These are phyloP conservation scores for Bombus waltoni DNA, from an alignment of 1,140 invertebrate genomes.

Conservation along the genomic window DNA sequence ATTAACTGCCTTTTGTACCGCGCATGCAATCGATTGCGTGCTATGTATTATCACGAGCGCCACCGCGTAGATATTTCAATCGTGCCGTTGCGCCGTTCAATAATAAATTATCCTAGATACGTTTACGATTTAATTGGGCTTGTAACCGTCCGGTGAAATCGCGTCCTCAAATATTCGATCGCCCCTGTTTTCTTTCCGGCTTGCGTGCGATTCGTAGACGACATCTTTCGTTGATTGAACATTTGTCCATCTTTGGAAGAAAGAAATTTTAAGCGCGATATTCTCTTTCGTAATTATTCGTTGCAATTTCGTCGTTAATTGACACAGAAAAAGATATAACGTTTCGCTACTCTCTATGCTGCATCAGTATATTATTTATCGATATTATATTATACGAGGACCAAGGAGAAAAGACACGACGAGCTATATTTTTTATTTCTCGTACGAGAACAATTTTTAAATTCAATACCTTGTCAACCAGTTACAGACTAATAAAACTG, in stretches of 20 bases:
- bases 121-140: background rate
- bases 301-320: background rate
- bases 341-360: no score
- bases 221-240: no score
- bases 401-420: no score
- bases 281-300: background rate
- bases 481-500: no score
- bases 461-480: no score
- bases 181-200: background rate
- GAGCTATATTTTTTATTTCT: no score
- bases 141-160: background rate
- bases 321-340: no score
- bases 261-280: background rate
- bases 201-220: no score
- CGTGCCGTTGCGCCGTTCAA: background rate
- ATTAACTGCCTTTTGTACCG: constrained; percentile 11
- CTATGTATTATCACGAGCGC: background rate
- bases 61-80: constrained; percentile 9
- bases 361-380: no score
- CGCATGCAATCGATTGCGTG: background rate
- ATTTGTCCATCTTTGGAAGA: background rate
- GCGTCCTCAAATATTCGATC: background rate
- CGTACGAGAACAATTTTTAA: no score
- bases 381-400: no score
- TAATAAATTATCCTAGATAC: constrained; percentile 3